phyloP scores from a whole-genome alignment of 1,140 invertebrate species.

The Atta cephalotes region DNA sequence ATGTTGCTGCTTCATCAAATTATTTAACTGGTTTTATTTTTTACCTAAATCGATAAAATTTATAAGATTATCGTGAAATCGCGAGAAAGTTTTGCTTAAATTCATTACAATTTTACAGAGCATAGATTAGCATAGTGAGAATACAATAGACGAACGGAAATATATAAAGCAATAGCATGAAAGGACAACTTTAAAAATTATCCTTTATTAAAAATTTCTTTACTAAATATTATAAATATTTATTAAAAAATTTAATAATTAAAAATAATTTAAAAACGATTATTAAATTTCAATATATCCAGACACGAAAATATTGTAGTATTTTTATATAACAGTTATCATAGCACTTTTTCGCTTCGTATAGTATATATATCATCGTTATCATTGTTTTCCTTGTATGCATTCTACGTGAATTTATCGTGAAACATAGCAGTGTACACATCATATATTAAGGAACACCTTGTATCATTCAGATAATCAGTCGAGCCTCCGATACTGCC shows the following conservation, averaged over 20 bases:
- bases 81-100: background rate
- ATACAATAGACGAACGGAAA: background rate
- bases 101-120: background rate
- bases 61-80: constrained; percentile 30
- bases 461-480: constrained; percentile 39
- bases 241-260: background rate
- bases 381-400: background rate
- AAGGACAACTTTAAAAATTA: background rate
- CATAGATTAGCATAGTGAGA: background rate
- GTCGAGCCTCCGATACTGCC: constrained; percentile 22
- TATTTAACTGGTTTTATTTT: constrained; percentile 19
- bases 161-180: background rate
- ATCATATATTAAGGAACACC: background rate
- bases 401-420: constrained; percentile 12
- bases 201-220: background rate
- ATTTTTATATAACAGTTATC: background rate
- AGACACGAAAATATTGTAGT: background rate
- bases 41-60: background rate
- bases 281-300: background rate
- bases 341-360: background rate
- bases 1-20: constrained; percentile 19
- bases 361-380: constrained; percentile 2
- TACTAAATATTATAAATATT: background rate
- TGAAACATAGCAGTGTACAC: background rate
- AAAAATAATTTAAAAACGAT: background rate